Conservation (phyloP, 2,113 vertebrate species). For the Phaetusa simplex region DNA sequence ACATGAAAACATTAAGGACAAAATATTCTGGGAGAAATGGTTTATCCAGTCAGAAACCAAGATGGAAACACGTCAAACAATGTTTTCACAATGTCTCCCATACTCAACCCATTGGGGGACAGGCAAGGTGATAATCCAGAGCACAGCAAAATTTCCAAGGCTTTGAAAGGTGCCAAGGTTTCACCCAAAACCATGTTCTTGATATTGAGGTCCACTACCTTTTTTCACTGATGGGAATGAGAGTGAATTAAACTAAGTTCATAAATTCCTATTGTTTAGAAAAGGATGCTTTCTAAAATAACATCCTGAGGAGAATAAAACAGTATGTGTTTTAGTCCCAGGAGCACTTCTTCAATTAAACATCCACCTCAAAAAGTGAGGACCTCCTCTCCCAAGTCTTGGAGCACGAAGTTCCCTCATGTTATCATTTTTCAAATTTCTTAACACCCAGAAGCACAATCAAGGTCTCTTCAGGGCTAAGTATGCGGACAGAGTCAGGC, state of each 20-base stretch:
- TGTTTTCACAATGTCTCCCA: neutral
- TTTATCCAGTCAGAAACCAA: neutral
- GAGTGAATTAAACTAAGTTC: neutral
- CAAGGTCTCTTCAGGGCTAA: neutral
- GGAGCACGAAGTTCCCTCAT: neutral
- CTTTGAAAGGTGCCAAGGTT: neutral
- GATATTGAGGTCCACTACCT: neutral
- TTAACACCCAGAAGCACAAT: neutral
- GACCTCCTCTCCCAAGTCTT: neutral
- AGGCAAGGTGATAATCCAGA: neutral
- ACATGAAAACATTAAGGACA: neutral
- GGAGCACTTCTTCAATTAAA: neutral
- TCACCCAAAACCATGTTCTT: fast-evolving
- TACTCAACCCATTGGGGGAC: neutral
- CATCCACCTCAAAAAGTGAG: neutral
- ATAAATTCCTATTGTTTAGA: neutral
- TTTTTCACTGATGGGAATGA: neutral
- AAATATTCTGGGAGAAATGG: neutral
- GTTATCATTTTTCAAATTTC: neutral
- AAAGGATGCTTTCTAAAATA: neutral
- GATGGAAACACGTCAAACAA: neutral
- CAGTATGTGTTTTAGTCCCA: neutral
- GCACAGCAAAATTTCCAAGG: neutral
- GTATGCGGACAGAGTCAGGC: neutral
- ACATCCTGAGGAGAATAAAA: neutral